These are phyloP conservation scores for Ferrisia virgata DNA, from an alignment of 2,888 invertebrate genomes.

Conservation along the genomic window DNA sequence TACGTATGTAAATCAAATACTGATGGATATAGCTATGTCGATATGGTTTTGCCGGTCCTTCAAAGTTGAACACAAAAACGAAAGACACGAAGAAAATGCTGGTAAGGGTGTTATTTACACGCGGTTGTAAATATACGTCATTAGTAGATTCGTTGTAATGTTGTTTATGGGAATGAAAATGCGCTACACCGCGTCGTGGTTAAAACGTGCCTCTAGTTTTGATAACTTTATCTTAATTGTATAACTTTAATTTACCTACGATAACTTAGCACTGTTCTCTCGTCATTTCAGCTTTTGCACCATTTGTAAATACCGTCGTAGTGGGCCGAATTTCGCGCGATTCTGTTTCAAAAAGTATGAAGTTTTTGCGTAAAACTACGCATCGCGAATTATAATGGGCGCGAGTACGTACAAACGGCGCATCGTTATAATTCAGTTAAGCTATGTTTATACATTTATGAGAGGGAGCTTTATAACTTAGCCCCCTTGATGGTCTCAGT, in stretches of 20 bases:
- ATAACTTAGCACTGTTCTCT: not conserved
- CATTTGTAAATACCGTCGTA: not conserved
- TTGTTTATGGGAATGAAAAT: conserved; percentile 6
- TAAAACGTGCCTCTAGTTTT: conserved; percentile 20
- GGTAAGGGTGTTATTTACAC: not conserved
- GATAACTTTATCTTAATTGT: conserved; percentile 31
- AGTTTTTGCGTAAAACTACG: conserved; percentile 18
- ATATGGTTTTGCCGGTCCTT: not conserved
- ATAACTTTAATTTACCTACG: conserved; percentile 21
- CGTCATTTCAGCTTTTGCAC: not conserved
- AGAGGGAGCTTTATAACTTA: no score
- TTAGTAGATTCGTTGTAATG: not conserved
- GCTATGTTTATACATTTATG: not conserved
- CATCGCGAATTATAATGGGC: conserved; percentile 12
- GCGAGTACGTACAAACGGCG: not conserved
- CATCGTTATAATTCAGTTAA: not conserved
- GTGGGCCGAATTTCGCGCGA: not conserved
- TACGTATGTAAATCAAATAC: not conserved
- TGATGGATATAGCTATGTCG: no score
- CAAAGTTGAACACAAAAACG: not conserved
- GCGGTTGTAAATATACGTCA: not conserved
- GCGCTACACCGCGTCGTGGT: not conserved
- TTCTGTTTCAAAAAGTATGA: conserved; percentile 2
- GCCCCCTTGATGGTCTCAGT: no score
- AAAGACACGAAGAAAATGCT: not conserved